A percentile compares a stretch with the other conserved stretches of the same genome.
Conservation (phyloP, 2,888 invertebrate genomes). For the Athalia rosae region DNA sequence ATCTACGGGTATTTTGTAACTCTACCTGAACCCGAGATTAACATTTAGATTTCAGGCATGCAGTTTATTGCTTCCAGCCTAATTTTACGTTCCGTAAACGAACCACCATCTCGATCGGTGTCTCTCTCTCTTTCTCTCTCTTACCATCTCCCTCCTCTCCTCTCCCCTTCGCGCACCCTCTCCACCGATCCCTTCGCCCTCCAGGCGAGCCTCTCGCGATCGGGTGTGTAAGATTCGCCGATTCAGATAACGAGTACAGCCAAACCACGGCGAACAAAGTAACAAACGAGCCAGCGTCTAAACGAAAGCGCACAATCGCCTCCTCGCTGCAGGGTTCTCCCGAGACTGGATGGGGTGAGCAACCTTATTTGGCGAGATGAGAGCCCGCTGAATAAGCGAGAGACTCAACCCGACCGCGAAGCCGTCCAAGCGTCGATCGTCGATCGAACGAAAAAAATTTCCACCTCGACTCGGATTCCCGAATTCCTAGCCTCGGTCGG, state of each 20-base stretch:
- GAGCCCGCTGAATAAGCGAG: constrained; percentile 49
- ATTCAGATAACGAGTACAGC: constrained; percentile 58
- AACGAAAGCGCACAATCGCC: constrained; percentile 55
- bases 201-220: constrained; percentile 24
- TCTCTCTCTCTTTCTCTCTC: constrained; percentile 50
- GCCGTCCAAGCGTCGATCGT: constrained; percentile 24
- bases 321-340: constrained; percentile 46
- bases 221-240: constrained; percentile 57
- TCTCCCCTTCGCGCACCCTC: constrained; percentile 50
- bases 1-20: constrained; percentile 19
- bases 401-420: constrained; percentile 48
- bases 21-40: constrained; percentile 1
- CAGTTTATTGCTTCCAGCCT: constrained; percentile 42
- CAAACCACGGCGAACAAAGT: constrained; percentile 50
- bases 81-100: constrained; percentile 51
- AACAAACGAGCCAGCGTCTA: constrained; percentile 48
- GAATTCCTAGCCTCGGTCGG: too few relatives aligned
- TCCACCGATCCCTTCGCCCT: background rate
- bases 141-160: constrained; percentile 32
- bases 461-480: too few relatives aligned
- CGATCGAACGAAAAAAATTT: too few relatives aligned
- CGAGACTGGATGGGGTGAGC: constrained; percentile 58
- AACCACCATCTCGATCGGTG: constrained; percentile 45
- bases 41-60: constrained; percentile 20
- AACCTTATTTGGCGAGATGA: constrained; percentile 63